These are phyloP conservation scores for Leptobrachium ailaonicum DNA, from an alignment of 2,113 vertebrate species.

Conservation along the genomic window DNA sequence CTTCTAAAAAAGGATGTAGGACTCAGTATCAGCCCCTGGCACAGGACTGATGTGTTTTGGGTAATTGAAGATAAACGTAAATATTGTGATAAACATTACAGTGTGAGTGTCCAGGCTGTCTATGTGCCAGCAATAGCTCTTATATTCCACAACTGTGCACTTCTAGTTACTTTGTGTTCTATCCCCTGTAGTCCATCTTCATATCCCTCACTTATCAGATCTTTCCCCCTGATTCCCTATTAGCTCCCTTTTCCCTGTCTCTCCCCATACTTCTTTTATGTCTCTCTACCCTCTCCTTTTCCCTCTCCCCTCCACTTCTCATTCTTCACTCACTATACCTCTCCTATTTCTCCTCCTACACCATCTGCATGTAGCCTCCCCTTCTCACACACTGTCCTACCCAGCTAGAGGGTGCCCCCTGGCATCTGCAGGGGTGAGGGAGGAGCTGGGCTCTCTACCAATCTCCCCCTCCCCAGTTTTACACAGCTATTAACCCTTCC, in stretches of 20 bases:
- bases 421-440: constrained; percentile 47
- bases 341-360: constrained; percentile 12
- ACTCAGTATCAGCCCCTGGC: too few relatives aligned
- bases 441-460: constrained; percentile 9
- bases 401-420: constrained; percentile 38
- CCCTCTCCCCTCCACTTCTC: neutral
- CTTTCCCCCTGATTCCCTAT: neutral
- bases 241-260: neutral
- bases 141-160: too few relatives aligned
- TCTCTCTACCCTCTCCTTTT: neutral
- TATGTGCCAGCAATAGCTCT: too few relatives aligned
- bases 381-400: constrained; percentile 5
- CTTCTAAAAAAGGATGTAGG: too few relatives aligned
- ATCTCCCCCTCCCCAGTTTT: neutral
- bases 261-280: neutral
- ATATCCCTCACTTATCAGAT: neutral
- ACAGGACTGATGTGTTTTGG: too few relatives aligned
- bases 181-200: neutral
- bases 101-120: too few relatives aligned
- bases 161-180: too few relatives aligned
- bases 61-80: too few relatives aligned
- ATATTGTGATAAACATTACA: too few relatives aligned
- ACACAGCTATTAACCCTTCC: constrained; percentile 6
- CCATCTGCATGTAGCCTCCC: constrained; percentile 5
- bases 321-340: neutral